Conservation (phyloP, 1,140 invertebrate species). For the Drosophila biarmipes region DNA sequence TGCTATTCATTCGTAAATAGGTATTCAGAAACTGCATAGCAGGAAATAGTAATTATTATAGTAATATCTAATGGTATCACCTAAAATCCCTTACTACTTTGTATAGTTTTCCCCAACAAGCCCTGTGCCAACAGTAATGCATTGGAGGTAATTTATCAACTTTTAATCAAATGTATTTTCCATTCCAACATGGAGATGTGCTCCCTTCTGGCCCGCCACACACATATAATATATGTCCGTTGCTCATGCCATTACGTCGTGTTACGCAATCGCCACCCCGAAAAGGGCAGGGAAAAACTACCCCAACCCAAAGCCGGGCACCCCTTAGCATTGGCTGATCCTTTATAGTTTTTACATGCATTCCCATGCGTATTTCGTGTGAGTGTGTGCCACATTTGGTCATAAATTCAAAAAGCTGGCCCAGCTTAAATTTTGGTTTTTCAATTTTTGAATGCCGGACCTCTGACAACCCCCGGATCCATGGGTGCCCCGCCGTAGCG, state of each 20-base stretch:
- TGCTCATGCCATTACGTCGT: slow-evolving; percentile 68
- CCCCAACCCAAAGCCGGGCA: neutral
- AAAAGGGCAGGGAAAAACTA: slow-evolving; percentile 20
- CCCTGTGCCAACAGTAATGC: slow-evolving; percentile 44
- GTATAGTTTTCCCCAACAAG: neutral
- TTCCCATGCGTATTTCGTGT: slow-evolving; percentile 71
- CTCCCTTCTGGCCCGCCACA: slow-evolving; percentile 9
- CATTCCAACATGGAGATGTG: slow-evolving; percentile 24
- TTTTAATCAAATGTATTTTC: slow-evolving; percentile 50
- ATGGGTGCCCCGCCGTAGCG: neutral
- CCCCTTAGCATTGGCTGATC: slow-evolving; percentile 18
- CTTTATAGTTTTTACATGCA: slow-evolving; percentile 61
- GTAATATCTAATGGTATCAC: neutral
- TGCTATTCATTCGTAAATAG: neutral
- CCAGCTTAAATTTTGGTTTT: slow-evolving; percentile 82
- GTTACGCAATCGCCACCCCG: slow-evolving; percentile 65
- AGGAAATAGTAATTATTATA: neutral
- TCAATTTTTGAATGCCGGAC: slow-evolving; percentile 81
- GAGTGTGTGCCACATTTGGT: slow-evolving; percentile 67
- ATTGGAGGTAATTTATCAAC: slow-evolving; percentile 67
- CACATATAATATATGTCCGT: slow-evolving; percentile 67
- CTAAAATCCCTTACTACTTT: neutral
- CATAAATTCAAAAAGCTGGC: slow-evolving; percentile 82
- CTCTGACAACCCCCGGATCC: slow-evolving; percentile 28
- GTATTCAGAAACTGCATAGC: neutral